Percentiles rank a stretch among this genome's conserved stretches.
phyloP scores from a whole-genome alignment of 2,797 vertebrate genomes.

The Myotis pilosus region DNA sequence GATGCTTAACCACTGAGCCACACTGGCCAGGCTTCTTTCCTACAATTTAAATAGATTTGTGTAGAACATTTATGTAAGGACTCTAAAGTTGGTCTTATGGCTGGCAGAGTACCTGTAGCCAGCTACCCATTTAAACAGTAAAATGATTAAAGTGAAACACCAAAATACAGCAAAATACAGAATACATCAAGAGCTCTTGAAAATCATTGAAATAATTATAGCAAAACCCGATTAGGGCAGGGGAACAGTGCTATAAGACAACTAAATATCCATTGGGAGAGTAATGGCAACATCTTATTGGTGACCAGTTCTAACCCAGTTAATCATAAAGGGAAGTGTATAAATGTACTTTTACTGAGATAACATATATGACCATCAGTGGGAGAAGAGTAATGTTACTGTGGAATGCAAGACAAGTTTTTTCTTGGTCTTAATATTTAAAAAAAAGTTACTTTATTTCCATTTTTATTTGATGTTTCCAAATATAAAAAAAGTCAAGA shows the following conservation, averaged over 20 bases:
- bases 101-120: neutral
- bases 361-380: neutral
- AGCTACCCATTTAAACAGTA: neutral
- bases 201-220: neutral
- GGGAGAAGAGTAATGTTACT: neutral
- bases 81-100: neutral
- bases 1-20: no score
- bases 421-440: neutral
- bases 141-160: neutral
- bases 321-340: neutral
- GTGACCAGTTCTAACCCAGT: neutral
- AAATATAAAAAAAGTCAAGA: conserved; percentile 88
- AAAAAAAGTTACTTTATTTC: conserved; percentile 70
- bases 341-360: neutral
- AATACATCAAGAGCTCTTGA: neutral
- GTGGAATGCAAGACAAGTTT: neutral
- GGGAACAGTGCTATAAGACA: neutral
- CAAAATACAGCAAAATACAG: neutral
- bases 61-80: neutral
- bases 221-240: neutral
- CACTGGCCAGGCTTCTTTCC: no score
- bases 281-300: neutral
- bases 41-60: neutral
- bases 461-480: conserved; percentile 84
- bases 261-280: neutral